These are phyloP conservation scores for Bryconaethiops microstoma DNA, from an alignment of 2,797 vertebrate genomes.

Conservation along the genomic window DNA sequence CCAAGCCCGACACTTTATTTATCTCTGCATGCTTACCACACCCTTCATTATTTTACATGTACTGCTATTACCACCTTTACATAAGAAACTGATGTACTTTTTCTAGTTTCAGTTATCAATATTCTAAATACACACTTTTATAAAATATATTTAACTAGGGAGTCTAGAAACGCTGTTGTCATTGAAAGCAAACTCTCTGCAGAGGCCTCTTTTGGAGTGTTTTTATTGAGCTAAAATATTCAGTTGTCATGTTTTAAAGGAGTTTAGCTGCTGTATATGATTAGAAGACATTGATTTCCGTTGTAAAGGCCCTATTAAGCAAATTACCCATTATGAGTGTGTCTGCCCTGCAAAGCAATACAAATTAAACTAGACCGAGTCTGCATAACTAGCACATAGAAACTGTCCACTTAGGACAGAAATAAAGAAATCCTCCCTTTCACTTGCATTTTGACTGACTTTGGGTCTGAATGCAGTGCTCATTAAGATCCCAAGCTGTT, in stretches of 20 bases:
- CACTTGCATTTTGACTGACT: not conserved
- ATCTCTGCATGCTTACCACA: slow-evolving; percentile 7
- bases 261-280: slow-evolving; percentile 26
- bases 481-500: not conserved
- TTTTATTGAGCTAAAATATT: slow-evolving; percentile 26
- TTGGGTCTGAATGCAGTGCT: not conserved
- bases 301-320: slow-evolving; percentile 30
- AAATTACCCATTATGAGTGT: slow-evolving; percentile 35
- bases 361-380: not conserved
- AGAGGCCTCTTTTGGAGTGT: not conserved
- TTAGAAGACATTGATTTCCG: slow-evolving; percentile 46
- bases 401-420: not conserved
- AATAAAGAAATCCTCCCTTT: not conserved
- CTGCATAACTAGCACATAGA: slow-evolving; percentile 11
- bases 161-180: not conserved
- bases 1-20: slow-evolving; percentile 28
- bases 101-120: slow-evolving; percentile 3
- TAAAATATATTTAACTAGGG: not conserved
- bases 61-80: slow-evolving; percentile 26
- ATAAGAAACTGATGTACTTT: not conserved
- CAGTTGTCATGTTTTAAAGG: slow-evolving; percentile 31
- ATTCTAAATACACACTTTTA: not conserved
- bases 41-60: slow-evolving; percentile 17
- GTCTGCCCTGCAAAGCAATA: slow-evolving; percentile 22
- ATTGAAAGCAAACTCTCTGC: not conserved